These are phyloP conservation scores for Ficedula albicollis DNA, from an alignment of 2,797 vertebrate species.

Conservation along the genomic window DNA sequence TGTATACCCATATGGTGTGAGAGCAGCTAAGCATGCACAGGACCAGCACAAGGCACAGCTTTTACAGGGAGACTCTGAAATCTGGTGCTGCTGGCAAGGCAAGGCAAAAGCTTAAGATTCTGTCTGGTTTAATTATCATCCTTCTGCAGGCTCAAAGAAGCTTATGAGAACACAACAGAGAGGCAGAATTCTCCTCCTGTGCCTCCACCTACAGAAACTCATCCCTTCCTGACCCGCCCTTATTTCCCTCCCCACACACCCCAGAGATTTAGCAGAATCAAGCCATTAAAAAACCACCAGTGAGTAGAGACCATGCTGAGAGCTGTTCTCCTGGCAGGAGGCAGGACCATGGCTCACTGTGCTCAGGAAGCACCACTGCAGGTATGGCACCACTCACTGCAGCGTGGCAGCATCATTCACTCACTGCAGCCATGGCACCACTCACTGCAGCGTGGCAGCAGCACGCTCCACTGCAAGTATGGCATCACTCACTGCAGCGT, in stretches of 20 bases:
- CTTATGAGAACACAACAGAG: slow-evolving; percentile 28
- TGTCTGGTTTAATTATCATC: slow-evolving; percentile 43
- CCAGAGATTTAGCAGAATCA: not conserved
- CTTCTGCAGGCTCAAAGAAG: slow-evolving; percentile 29
- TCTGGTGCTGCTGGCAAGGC: slow-evolving; percentile 3
- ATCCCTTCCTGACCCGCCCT: not conserved
- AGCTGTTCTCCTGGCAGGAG: not conserved
- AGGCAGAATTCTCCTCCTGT: not conserved
- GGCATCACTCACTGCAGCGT: too few species aligned
- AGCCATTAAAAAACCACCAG: not conserved
- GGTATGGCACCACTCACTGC: too few species aligned
- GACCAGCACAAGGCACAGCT: not conserved
- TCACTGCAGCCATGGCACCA: too few species aligned
- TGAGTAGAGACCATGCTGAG: accelerated
- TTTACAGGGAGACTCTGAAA: not conserved
- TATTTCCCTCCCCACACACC: not conserved
- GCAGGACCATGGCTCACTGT: not conserved
- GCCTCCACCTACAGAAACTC: slow-evolving; percentile 6
- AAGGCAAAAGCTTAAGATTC: slow-evolving; percentile 32
- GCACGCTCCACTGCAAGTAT: too few species aligned
- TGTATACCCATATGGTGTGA: not conserved
- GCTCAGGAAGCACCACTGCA: not conserved
- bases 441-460: too few species aligned
- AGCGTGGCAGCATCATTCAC: too few species aligned
- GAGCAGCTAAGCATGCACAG: not conserved